These are phyloP conservation scores for Drosophila pallidifrons DNA, from an alignment of 1,140 invertebrate genomes.

Conservation along the genomic window DNA sequence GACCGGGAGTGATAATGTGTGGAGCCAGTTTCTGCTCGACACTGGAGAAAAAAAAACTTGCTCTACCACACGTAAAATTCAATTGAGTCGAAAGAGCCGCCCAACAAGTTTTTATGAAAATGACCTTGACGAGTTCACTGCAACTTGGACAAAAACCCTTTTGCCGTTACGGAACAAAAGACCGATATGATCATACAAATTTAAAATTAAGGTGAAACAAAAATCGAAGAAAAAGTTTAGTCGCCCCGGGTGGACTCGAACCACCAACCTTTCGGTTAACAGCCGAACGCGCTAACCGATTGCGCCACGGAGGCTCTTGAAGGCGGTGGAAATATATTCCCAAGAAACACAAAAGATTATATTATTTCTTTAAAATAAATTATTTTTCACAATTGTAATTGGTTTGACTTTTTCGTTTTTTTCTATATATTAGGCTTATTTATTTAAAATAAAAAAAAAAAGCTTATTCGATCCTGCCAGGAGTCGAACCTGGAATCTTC, in stretches of 20 bases:
- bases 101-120: constrained; percentile 37
- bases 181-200: background rate
- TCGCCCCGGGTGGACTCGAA: constrained; percentile 93
- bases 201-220: background rate
- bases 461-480: constrained; percentile 87
- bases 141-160: constrained; percentile 12
- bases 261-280: constrained; percentile 94
- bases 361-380: constrained; percentile 92
- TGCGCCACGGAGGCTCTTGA: constrained; percentile 91
- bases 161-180: constrained; percentile 27
- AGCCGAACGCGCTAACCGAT: constrained; percentile 93
- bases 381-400: background rate
- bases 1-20: constrained; percentile 21
- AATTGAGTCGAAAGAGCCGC: constrained; percentile 28
- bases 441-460: constrained; percentile 53
- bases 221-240: constrained; percentile 12
- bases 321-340: background rate
- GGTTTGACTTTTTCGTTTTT: too few relatives aligned
- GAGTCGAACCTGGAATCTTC: constrained; percentile 91
- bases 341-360: constrained; percentile 16
- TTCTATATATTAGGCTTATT: background rate
- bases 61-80: constrained; percentile 20
- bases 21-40: constrained; percentile 28
- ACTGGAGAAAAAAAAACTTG: constrained; percentile 32
- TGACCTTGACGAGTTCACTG: constrained; percentile 38